A percentile compares a stretch with the other conserved stretches of the same genome.
phyloP scores from a whole-genome alignment of 2,888 invertebrate genomes.

The Tolmerus cingulatus region DNA sequence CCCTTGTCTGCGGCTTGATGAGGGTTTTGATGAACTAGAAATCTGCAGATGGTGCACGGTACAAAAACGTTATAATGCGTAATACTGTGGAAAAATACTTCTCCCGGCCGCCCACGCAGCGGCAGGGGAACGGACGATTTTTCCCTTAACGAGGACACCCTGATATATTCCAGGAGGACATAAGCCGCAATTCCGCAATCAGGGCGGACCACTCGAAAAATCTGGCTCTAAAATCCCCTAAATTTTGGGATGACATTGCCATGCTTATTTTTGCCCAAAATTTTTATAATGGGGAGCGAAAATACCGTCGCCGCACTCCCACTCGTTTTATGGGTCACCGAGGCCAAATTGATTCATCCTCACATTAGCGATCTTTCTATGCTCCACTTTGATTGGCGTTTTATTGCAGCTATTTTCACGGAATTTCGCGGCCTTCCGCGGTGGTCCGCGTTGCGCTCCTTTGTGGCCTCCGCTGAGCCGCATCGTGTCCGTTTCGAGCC shows the following conservation, averaged over 20 bases:
- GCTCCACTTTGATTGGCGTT: background rate
- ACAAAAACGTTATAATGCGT: background rate
- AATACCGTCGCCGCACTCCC: background rate
- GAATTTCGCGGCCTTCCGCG: background rate
- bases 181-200: background rate
- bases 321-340: background rate
- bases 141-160: background rate
- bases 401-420: background rate
- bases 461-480: background rate
- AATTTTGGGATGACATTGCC: background rate
- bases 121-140: background rate
- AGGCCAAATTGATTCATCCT: background rate
- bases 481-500: background rate
- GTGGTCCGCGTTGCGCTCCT: background rate
- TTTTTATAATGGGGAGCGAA: background rate
- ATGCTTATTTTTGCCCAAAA: background rate
- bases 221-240: background rate
- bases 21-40: constrained; percentile 13
- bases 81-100: background rate
- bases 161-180: background rate
- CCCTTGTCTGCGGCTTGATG: constrained; percentile 11
- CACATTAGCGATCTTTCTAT: background rate
- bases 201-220: background rate
- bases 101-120: background rate
- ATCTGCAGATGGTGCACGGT: background rate